Conservation (phyloP, 2,888 invertebrate genomes). For the Resseliella maxima region DNA sequence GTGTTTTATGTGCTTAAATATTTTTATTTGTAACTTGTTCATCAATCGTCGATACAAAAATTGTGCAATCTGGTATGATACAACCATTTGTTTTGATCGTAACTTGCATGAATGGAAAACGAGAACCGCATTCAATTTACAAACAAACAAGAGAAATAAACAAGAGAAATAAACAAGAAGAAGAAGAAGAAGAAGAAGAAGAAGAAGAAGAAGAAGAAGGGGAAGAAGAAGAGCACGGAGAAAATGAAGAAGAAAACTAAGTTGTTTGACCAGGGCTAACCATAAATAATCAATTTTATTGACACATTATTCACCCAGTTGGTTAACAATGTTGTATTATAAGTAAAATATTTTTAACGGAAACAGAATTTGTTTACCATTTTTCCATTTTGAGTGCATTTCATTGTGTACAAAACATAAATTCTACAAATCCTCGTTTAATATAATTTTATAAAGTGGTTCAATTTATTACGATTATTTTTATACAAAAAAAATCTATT, state of each 20-base stretch:
- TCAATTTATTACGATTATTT: too few species aligned
- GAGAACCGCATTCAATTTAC: not conserved
- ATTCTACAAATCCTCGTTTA: not conserved
- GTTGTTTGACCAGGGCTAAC: not conserved
- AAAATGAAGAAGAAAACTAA: too few species aligned
- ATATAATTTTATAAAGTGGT: too few species aligned
- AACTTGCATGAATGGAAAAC: too few species aligned
- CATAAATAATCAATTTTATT: constrained; percentile 42
- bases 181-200: too few species aligned
- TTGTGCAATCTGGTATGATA: constrained; percentile 10
- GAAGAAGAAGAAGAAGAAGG: too few species aligned
- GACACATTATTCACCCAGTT: not conserved
- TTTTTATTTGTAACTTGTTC: not conserved
- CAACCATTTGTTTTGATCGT: not conserved
- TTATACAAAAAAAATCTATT: too few species aligned
- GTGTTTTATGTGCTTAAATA: not conserved
- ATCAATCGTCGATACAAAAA: not conserved
- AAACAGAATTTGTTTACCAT: not conserved
- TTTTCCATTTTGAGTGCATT: not conserved
- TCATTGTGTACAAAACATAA: not conserved
- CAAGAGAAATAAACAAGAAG: too few species aligned
- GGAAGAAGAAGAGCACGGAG: too few species aligned
- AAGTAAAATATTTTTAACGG: constrained; percentile 25
- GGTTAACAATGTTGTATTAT: not conserved
- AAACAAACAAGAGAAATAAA: too few species aligned